Evolutionary conservation across 2,113 vertebrate species (phyloP).

Genomic region (Lycaon pictus): DNA sequence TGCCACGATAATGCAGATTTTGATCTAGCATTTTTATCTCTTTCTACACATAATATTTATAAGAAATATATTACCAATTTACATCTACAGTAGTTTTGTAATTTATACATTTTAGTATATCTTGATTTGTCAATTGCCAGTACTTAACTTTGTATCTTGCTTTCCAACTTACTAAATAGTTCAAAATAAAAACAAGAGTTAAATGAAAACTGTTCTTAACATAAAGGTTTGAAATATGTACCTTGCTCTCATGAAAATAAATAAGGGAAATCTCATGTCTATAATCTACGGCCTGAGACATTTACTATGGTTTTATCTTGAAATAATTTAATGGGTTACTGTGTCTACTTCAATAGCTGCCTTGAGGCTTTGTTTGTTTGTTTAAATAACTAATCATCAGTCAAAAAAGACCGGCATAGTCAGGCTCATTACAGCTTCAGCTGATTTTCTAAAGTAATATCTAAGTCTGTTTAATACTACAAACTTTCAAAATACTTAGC

Average conservation of each 20-base stretch:
- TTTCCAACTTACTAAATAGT: neutral
- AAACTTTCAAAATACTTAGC: conserved; percentile 54
- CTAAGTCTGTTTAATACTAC: neutral
- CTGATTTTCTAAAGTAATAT: conserved; percentile 56
- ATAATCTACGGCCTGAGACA: neutral
- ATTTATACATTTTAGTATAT: neutral
- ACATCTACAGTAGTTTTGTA: neutral
- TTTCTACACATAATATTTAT: conserved; percentile 3
- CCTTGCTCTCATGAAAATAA: conserved; percentile 49
- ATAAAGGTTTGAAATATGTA: neutral
- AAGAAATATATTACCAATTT: neutral
- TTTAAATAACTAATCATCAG: conserved; percentile 24
- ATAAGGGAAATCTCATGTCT: conserved; percentile 7
- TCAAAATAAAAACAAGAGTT: conserved; percentile 2
- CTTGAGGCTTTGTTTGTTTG: conserved; percentile 3
- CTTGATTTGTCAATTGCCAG: neutral
- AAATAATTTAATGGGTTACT: conserved; percentile 42
- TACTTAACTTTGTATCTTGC: neutral
- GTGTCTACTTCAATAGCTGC: neutral
- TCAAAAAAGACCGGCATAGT: neutral
- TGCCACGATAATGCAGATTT: neutral
- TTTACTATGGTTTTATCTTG: neutral
- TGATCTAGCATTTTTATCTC: neutral
- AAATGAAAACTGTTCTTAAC: conserved; percentile 38
- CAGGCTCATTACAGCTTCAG: neutral